Evolutionary conservation across 2,797 vertebrate species (phyloP).

Genomic region (Telmatherina bonti): DNA sequence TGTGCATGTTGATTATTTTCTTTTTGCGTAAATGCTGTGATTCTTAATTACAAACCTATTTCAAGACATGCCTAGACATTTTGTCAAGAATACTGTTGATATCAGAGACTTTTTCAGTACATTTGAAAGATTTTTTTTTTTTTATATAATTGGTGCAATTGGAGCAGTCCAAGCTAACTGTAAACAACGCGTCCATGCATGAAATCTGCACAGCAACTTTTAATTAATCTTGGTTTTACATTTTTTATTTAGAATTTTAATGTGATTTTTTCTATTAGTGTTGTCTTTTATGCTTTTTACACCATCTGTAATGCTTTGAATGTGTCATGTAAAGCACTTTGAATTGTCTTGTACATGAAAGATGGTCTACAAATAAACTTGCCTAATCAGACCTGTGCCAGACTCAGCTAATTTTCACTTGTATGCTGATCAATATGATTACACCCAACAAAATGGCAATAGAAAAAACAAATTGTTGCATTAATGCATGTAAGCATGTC

Average conservation of each 20-base stretch:
- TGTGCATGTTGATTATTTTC: background rate
- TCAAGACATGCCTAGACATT: background rate
- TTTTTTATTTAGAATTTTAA: no score
- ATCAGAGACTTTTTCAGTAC: background rate
- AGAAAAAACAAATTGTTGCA: no score
- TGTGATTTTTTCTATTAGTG: no score
- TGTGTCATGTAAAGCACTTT: no score
- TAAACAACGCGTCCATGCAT: no score
- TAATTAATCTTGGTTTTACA: no score
- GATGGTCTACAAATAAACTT: no score
- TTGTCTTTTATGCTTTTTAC: no score
- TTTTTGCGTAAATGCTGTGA: background rate
- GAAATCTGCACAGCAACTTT: no score
- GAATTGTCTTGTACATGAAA: no score
- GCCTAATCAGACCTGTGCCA: background rate
- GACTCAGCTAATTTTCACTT: background rate
- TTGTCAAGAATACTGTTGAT: background rate
- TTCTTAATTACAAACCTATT: background rate
- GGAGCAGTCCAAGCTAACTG: background rate
- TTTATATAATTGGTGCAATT: background rate
- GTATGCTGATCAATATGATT: background rate
- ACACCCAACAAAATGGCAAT: background rate
- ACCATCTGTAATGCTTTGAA: no score
- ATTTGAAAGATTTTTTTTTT: background rate
- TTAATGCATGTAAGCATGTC: no score